Evolutionary conservation across 2,797 vertebrate species (phyloP).

Genomic region (Erethizon dorsatum): DNA sequence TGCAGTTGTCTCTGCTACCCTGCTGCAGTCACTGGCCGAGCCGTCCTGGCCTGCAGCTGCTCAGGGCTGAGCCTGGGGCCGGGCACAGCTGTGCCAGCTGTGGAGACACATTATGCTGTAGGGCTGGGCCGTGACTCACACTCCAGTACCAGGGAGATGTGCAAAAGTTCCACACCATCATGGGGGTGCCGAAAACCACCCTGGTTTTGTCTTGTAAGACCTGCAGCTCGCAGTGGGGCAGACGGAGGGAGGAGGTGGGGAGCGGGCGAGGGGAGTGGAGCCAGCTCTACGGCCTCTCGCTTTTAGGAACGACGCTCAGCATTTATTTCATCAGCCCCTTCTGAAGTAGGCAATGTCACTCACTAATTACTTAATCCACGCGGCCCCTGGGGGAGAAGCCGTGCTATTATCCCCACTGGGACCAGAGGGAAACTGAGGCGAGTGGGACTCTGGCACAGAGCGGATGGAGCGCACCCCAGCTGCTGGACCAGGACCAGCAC

Average conservation of each 20-base stretch:
- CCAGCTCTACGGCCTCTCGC: constrained; percentile 66
- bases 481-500: constrained; percentile 74
- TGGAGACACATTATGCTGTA: constrained; percentile 7
- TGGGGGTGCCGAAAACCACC: constrained; percentile 67
- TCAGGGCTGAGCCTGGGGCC: constrained; percentile 30
- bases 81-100: constrained; percentile 80
- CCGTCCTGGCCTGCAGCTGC: constrained; percentile 66
- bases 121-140: constrained; percentile 61
- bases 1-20: constrained; percentile 13
- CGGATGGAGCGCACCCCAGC: constrained; percentile 71
- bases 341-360: constrained; percentile 74
- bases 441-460: constrained; percentile 82
- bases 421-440: constrained; percentile 83
- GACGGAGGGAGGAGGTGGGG: constrained; percentile 65
- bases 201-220: constrained; percentile 78
- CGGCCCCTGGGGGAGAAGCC: constrained; percentile 64
- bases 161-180: constrained; percentile 54
- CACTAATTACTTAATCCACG: constrained; percentile 80
- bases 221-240: constrained; percentile 74
- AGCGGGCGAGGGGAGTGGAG: constrained; percentile 52
- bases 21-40: neutral
- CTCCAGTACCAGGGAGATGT: constrained; percentile 57
- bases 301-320: constrained; percentile 81
- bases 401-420: constrained; percentile 77
- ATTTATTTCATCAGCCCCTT: constrained; percentile 79